Evolutionary conservation across 2,797 vertebrate species (phyloP).

Genomic region (Pygocentrus nattereri): DNA sequence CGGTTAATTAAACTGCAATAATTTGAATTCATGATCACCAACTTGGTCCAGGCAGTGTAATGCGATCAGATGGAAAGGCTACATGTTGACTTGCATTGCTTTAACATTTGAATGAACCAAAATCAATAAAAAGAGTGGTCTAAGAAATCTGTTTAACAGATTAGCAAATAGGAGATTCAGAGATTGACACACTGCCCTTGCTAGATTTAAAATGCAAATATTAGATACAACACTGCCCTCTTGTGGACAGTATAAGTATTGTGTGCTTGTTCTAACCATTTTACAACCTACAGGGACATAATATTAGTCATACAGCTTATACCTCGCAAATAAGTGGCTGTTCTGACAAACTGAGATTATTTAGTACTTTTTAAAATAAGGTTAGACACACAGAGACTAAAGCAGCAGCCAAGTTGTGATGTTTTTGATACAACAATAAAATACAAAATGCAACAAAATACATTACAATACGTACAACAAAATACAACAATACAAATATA

Average conservation of each 20-base stretch:
- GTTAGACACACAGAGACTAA: too few relatives aligned
- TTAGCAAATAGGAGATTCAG: background rate
- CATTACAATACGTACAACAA: too few relatives aligned
- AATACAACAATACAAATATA: too few relatives aligned
- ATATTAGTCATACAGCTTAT: conserved; percentile 50
- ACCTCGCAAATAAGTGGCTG: too few relatives aligned
- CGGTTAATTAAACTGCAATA: background rate
- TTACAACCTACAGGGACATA: conserved; percentile 53
- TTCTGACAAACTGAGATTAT: background rate
- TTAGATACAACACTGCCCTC: conserved; percentile 64
- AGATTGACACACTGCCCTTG: background rate
- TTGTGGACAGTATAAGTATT: conserved; percentile 53
- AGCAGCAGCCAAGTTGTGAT: too few relatives aligned
- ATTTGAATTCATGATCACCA: background rate
- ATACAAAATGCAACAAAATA: too few relatives aligned
- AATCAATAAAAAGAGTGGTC: background rate
- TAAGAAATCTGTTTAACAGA: background rate
- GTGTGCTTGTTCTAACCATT: background rate
- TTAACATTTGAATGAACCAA: background rate
- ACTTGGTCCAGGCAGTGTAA: background rate
- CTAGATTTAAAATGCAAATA: background rate
- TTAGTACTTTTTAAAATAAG: background rate
- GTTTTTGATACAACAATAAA: too few relatives aligned
- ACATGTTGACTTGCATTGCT: background rate
- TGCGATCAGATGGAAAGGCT: background rate